Percentiles rank a stretch among this genome's conserved stretches.
Conservation (phyloP, 2,113 vertebrate genomes). For the Istiophorus platypterus region DNA sequence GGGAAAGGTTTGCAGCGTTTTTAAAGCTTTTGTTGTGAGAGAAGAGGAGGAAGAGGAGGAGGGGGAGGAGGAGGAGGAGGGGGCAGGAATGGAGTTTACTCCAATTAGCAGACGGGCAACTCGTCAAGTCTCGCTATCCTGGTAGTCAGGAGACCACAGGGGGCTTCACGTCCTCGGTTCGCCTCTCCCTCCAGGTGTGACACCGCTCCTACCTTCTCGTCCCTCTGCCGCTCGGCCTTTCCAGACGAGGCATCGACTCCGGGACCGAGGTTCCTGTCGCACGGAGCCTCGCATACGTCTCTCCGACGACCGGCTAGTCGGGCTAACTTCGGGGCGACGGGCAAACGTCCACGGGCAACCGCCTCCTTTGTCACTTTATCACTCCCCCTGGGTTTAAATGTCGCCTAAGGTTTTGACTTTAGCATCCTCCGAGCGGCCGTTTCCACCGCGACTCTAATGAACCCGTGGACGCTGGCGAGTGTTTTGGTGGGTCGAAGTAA, state of each 20-base stretch:
- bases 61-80: too few relatives aligned
- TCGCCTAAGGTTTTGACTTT: background rate
- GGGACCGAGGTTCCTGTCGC: background rate
- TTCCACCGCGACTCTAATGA: background rate
- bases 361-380: too few relatives aligned
- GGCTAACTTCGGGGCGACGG: background rate
- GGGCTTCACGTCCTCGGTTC: too few relatives aligned
- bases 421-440: rapidly evolving
- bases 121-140: too few relatives aligned
- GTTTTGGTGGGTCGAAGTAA: conserved; percentile 17
- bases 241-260: conserved; percentile 64
- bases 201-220: conserved; percentile 61
- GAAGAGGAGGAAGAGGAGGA: too few relatives aligned
- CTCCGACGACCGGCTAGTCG: background rate
- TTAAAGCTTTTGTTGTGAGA: too few relatives aligned
- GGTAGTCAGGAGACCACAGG: too few relatives aligned
- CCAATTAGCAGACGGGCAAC: background rate
- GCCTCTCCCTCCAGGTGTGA: background rate
- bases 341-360: too few relatives aligned
- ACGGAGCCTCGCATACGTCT: background rate
- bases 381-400: background rate
- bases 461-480: rapidly evolving
- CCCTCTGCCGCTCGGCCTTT: conserved; percentile 47
- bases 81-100: too few relatives aligned
- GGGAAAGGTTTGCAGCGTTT: too few relatives aligned